Evolutionary conservation across 2,888 invertebrate genomes (phyloP), one percentile per base, ranked within the genome.

Genomic region (Parascotia fuliginaria): DNA sequence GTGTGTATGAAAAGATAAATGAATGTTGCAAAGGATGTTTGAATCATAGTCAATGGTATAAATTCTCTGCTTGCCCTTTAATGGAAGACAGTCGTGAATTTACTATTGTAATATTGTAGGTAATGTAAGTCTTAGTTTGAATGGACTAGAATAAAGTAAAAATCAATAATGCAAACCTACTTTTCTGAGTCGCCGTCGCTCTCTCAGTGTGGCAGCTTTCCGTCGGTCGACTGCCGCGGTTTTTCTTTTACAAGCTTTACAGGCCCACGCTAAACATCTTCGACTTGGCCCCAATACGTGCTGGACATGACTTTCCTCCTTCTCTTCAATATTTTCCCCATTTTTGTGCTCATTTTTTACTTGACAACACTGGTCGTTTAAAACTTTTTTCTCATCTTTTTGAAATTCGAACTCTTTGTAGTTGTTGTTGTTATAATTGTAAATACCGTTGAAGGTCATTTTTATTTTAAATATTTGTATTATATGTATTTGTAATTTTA

Each of bases 191-290:
- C 99, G 93, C 66, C 99, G 92, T 60, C 99, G 92, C 85, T 99
- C 99, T 2, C 99, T 93, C 85, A 99, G 93, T 1, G 99, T 99
- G 0, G 99, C 99, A 4, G 99, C 99, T 93, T 98, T 98, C 77
- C 99, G 94, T 44, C 99, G 93, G 89, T 99, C 99, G 6, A 99
- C 97, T 0, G 98, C 96, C 34, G 98, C 98, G 11, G 97, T 98
- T 91, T 98, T 98, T 90, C 98, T 96, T 87, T 98, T 98, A 89
- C 98, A 98, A 0, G 98, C 98, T 80, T 98, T 98, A 86, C 99
- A 99, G 1, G 98, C 98, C 98, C 98, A 99, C 9, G 98, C 94
- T 31, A 99, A 93, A 76, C 98, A 99, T 55, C 97, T 94, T 55
- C 97, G 92, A 39, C 94, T 94, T 0, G 92, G 93, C 0, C 92